Evolutionary conservation across 1,140 invertebrate species (phyloP).

Genomic region (Drosophila simulans): DNA sequence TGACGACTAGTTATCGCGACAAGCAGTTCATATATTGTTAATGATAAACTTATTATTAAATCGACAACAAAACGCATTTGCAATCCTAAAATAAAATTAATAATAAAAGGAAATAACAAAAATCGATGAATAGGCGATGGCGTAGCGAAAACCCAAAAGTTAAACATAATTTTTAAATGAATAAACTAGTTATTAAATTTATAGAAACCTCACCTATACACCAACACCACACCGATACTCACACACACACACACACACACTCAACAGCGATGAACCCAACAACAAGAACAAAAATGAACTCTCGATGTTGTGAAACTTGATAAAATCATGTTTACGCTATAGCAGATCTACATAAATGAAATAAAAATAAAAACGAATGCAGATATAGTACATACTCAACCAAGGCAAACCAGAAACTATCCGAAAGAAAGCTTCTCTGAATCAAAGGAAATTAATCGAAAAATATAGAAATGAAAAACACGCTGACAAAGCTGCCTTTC

Average conservation of each 20-base stretch:
- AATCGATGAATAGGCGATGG: conserved; percentile 28
- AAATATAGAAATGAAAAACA: conserved; percentile 16
- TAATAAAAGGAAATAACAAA: conserved; percentile 32
- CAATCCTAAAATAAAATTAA: conserved; percentile 63
- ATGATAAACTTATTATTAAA: conserved; percentile 51
- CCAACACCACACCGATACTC: conserved; percentile 10
- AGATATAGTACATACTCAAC: conserved; percentile 54
- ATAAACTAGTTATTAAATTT: conserved; percentile 72
- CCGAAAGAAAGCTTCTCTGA: conserved; percentile 8
- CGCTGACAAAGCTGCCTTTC: conserved; percentile 45
- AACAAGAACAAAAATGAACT: conserved; percentile 83
- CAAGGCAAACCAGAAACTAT: conserved; percentile 41
- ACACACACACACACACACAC: conserved; percentile 35
- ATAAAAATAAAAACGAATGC: conserved; percentile 51
- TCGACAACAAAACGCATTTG: conserved; percentile 66
- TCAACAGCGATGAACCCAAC: conserved; percentile 65
- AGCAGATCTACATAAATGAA: conserved; percentile 59
- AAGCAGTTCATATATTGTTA: conserved; percentile 75
- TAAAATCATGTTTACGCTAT: conserved; percentile 84
- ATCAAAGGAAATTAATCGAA: conserved; percentile 15
- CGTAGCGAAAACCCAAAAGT: conserved; percentile 75
- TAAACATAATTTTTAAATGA: conserved; percentile 82
- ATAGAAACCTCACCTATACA: conserved; percentile 51
- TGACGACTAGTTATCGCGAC: conserved; percentile 48
- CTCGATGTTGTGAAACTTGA: conserved; percentile 85